phyloP scores from a whole-genome alignment of 2,888 invertebrate species.

The Oxytorus armatus region DNA sequence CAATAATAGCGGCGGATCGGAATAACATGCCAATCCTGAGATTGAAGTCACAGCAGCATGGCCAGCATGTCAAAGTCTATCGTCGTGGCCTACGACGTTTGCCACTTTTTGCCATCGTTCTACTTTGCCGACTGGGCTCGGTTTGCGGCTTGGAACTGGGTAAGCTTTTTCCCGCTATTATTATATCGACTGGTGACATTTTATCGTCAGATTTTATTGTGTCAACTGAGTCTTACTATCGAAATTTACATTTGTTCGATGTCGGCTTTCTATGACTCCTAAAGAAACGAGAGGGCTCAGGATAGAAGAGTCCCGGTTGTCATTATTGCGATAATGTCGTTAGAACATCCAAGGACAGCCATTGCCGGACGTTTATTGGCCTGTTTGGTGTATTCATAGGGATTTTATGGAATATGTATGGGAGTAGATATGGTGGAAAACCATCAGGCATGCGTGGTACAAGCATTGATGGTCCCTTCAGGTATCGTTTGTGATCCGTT shows the following conservation, averaged over 20 bases:
- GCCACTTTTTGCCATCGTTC: slow-evolving; percentile 75
- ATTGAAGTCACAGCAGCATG: slow-evolving; percentile 55
- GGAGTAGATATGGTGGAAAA: slow-evolving; percentile 1
- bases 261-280: background rate
- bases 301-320: slow-evolving; percentile 25
- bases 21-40: slow-evolving; percentile 81
- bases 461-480: slow-evolving; percentile 57
- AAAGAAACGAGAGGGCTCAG: background rate
- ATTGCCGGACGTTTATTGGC: slow-evolving; percentile 47
- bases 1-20: slow-evolving; percentile 77
- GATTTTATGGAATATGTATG: slow-evolving; percentile 24
- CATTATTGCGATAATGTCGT: slow-evolving; percentile 56
- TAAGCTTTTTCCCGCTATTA: slow-evolving; percentile 69
- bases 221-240: background rate
- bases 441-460: slow-evolving; percentile 45
- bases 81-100: slow-evolving; percentile 76
- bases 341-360: slow-evolving; percentile 27
- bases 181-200: background rate
- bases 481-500: slow-evolving; percentile 62
- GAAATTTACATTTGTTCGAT: background rate
- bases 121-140: slow-evolving; percentile 75
- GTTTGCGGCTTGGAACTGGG: slow-evolving; percentile 77
- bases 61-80: slow-evolving; percentile 71
- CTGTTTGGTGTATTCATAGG: slow-evolving; percentile 37
- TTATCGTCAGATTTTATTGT: background rate